A percentile compares a stretch with the other conserved stretches of the same genome.
Conservation (phyloP, 2,113 vertebrate genomes). For the Hypomesus transpacificus region DNA sequence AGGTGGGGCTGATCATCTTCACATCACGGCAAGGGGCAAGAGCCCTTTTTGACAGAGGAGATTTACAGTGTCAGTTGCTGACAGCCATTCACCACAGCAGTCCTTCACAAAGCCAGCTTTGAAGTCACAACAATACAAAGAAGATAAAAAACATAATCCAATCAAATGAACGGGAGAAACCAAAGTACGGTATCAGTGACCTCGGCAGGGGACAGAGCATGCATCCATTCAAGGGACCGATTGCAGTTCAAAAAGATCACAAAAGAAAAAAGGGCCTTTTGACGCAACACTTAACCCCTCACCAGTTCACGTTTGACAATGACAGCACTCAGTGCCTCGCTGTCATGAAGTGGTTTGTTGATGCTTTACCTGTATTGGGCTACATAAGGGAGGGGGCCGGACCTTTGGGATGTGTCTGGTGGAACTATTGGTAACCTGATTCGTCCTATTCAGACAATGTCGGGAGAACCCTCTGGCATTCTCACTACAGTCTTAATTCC, state of each 20-base stretch:
- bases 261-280: constrained; percentile 64
- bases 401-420: constrained; percentile 25
- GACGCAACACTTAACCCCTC: constrained; percentile 77
- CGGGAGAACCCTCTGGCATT: constrained; percentile 46
- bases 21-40: constrained; percentile 51
- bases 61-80: constrained; percentile 57
- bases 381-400: constrained; percentile 44
- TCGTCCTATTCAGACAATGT: constrained; percentile 50
- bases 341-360: constrained; percentile 52
- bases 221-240: constrained; percentile 52
- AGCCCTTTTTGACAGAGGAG: constrained; percentile 54
- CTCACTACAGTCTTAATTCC: constrained; percentile 72
- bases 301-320: constrained; percentile 64
- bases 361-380: constrained; percentile 69
- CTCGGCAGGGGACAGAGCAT: constrained; percentile 25
- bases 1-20: constrained; percentile 47
- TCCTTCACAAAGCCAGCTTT: constrained; percentile 53
- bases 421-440: constrained; percentile 74
- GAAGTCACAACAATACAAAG: constrained; percentile 55
- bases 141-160: constrained; percentile 21
- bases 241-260: constrained; percentile 58
- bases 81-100: constrained; percentile 43
- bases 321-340: constrained; percentile 60
- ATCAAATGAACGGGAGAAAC: constrained; percentile 47
- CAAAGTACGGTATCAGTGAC: constrained; percentile 35